Base-by-base conservation (phyloP, 2,888 invertebrate species). In the Spisula solida region DNA sequence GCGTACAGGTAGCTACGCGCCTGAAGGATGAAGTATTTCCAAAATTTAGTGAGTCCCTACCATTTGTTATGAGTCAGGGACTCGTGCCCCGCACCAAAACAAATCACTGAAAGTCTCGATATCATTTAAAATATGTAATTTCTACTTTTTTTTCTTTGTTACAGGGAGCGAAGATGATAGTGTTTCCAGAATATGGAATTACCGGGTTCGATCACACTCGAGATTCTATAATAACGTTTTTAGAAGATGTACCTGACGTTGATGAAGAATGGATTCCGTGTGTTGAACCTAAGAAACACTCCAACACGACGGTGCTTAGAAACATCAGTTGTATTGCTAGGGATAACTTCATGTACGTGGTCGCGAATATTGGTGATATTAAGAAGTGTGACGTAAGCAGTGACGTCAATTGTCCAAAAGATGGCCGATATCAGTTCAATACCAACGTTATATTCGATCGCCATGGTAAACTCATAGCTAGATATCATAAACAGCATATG, bases 381-480 rank as follows among this genome's bases (percentile, higher is more conserved):
- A 97, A 97, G 91, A 96, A 97, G 86, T 98, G 98, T 94, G 96
- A 96, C 51, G 8, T 14, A 1, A 84, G 29, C 12, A 60, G 18
- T 8, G 93, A 92, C 34, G 78, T 83, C 0, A 29, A 34, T 10
- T 96, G 95, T 55, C 95, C 95, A 0, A 12, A 55, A 0, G 94
- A 95, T 79, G 93, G 93, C 0, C 90, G 93, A 41, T 95, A 91
- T 78, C 95, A 95, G 81, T 98, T 98, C 97, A 98, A 98, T 94
- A 98, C 98, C 0, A 98, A 98, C 95, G 98, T 98, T 0, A 98
- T 98, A 0, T 98, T 98, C 93, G 97, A 98, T 95, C 97, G 98
- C 85, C 97, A 97, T 25, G 98, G 98, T 0, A 97, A 97, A 0
- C 97, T 98, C n/a, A 97, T 98, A n/a, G 98, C 98, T 16, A 97